A percentile compares a stretch with the other conserved stretches of the same genome.
Conservation (phyloP, 2,888 invertebrate species). For the Tuberolachnus salignus region DNA sequence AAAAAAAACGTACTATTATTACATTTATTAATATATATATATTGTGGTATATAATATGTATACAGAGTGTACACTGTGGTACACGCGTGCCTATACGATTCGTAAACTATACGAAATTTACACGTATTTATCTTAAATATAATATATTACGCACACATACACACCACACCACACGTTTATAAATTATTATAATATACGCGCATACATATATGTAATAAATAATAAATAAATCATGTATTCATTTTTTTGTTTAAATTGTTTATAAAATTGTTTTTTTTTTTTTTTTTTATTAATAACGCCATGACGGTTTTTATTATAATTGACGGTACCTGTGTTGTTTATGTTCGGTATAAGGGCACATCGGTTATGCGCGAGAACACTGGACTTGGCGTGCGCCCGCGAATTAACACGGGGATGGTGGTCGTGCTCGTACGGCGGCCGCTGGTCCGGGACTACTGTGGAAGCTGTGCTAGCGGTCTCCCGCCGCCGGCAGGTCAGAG, state of each 20-base stretch:
- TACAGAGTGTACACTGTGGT: neutral
- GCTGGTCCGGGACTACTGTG: conserved; percentile 56
- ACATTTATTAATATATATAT: too few relatives aligned
- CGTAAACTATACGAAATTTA: neutral
- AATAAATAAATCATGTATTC: too few relatives aligned
- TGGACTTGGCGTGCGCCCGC: conserved; percentile 21
- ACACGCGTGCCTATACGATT: neutral
- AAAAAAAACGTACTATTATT: too few relatives aligned
- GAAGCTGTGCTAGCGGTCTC: conserved; percentile 50
- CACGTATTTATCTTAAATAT: too few relatives aligned
- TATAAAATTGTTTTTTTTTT: too few relatives aligned
- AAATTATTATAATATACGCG: too few relatives aligned
- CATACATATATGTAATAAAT: neutral
- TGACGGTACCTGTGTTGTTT: conserved; percentile 16
- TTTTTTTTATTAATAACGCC: neutral
- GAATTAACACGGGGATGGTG: neutral
- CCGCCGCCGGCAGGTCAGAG: conserved; percentile 55
- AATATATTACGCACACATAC: neutral
- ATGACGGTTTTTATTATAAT: neutral
- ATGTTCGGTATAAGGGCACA: conserved; percentile 8
- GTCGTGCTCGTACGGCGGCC: conserved; percentile 37
- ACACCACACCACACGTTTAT: neutral
- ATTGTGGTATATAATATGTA: too few relatives aligned
- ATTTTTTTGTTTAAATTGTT: too few relatives aligned
- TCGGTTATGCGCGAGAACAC: conserved; percentile 18